phyloP scores from a whole-genome alignment of 2,113 vertebrate genomes.

The Struthidea cinerea region DNA sequence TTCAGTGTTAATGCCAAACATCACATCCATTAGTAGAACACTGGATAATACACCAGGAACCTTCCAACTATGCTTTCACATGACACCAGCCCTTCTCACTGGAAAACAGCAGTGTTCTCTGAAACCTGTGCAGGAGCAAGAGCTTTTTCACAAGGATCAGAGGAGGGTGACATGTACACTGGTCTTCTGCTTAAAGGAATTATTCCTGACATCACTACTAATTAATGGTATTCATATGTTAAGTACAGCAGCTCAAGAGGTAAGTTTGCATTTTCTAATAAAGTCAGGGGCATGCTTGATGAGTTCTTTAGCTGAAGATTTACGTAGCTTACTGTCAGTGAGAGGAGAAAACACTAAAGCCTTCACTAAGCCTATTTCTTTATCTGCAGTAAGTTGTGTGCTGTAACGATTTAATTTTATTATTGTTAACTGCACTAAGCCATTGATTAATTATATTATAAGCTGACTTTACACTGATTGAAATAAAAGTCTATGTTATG shows the following conservation, averaged over 20 bases:
- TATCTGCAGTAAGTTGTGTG: neutral
- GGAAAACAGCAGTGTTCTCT: neutral
- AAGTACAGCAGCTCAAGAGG: neutral
- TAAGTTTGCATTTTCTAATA: neutral
- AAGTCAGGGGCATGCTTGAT: neutral
- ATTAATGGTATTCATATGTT: neutral
- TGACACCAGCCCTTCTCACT: neutral
- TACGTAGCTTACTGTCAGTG: neutral
- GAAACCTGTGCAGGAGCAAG: neutral
- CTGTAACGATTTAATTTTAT: slow-evolving; percentile 11
- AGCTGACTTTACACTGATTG: neutral
- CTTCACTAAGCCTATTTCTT: neutral
- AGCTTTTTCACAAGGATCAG: neutral
- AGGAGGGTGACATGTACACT: neutral
- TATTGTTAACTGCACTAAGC: neutral
- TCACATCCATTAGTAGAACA: neutral
- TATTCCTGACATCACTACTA: neutral
- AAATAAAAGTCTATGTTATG: neutral
- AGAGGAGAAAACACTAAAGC: neutral
- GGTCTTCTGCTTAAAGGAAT: neutral
- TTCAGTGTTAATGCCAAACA: neutral
- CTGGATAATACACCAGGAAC: neutral
- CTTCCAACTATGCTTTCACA: neutral
- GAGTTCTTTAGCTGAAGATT: neutral
- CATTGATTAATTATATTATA: neutral